Conservation (phyloP, 2,113 vertebrate genomes). For the Miniopterus natalensis region DNA sequence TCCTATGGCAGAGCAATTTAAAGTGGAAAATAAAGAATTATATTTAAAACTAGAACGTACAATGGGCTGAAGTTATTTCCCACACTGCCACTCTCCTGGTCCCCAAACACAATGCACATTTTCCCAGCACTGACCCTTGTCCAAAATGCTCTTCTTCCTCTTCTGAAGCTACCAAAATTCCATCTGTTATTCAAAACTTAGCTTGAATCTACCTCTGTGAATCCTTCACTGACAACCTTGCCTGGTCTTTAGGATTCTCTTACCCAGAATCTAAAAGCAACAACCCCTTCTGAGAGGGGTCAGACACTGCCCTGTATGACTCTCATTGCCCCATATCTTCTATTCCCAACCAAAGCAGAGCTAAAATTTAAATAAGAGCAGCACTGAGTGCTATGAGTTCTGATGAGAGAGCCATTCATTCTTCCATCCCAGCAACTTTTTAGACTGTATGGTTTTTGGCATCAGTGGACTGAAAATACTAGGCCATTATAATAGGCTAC, state of each 20-base stretch:
- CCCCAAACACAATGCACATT: neutral
- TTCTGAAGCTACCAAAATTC: neutral
- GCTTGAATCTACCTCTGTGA: neutral
- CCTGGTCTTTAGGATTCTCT: neutral
- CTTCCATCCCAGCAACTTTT: neutral
- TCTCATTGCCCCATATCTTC: neutral
- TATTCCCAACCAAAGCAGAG: neutral
- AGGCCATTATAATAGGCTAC: neutral
- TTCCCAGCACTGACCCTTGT: neutral
- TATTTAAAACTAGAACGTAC: neutral
- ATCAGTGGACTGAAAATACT: neutral
- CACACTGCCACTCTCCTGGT: neutral
- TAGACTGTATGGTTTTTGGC: neutral
- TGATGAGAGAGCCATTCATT: neutral
- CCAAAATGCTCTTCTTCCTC: neutral
- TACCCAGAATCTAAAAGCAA: conserved; percentile 3
- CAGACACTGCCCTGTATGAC: neutral
- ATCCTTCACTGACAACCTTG: neutral
- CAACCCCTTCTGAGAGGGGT: neutral
- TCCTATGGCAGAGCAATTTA: neutral
- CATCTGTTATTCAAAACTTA: neutral
- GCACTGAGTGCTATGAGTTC: neutral
- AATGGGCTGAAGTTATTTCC: neutral
- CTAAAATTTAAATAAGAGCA: neutral
- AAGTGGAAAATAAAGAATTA: neutral